Conservation (phyloP, 2,113 vertebrate genomes). For the Hystrix cristata region DNA sequence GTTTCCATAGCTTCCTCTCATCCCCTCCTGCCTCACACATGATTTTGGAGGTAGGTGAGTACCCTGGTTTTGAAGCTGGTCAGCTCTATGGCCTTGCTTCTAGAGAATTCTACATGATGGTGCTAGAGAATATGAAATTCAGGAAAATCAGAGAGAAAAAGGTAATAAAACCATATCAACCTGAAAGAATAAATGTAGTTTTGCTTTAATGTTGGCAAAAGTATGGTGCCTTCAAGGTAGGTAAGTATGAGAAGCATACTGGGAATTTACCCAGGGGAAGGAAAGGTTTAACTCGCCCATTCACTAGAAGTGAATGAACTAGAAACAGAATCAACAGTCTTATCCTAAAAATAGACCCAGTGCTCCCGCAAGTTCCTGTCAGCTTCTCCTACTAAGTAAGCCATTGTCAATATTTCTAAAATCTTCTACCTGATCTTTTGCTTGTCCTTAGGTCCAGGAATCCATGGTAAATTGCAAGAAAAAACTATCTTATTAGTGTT, state of each 20-base stretch:
- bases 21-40: not conserved
- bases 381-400: not conserved
- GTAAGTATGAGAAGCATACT: not conserved
- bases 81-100: not conserved
- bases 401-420: not conserved
- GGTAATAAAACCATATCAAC: not conserved
- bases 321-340: conserved; percentile 3
- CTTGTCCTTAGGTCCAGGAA: not conserved
- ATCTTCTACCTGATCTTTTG: not conserved
- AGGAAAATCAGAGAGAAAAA: conserved; percentile 22
- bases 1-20: not conserved
- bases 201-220: conserved; percentile 9
- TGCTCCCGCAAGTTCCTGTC: not conserved
- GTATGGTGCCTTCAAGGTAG: conserved; percentile 9
- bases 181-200: conserved; percentile 38
- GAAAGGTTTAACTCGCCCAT: not conserved
- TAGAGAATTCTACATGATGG: not conserved
- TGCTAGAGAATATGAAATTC: not conserved
- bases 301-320: not conserved
- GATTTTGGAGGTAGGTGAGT: not conserved
- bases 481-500: not conserved
- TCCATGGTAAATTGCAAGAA: not conserved
- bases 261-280: not conserved
- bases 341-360: conserved; percentile 3
- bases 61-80: not conserved